A percentile compares a stretch with the other conserved stretches of the same genome.
These are phyloP conservation scores for Chrysopa pallens DNA, from an alignment of 1,140 invertebrate genomes.

Conservation along the genomic window DNA sequence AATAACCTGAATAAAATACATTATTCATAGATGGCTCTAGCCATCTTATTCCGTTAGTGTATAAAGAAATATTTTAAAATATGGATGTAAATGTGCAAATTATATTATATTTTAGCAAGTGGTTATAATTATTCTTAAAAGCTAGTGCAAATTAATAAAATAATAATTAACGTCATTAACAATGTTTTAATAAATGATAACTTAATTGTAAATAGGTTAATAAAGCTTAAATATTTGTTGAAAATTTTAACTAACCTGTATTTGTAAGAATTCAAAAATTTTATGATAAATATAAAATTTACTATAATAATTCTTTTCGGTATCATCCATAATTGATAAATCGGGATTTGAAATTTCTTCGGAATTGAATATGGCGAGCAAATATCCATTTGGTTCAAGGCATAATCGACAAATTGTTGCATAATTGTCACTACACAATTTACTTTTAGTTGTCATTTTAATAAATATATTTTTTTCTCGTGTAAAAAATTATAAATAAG, in stretches of 20 bases:
- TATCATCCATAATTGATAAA: no score
- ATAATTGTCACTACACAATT: slow-evolving; percentile 11
- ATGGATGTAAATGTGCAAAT: not conserved
- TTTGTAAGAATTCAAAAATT: slow-evolving; percentile 8
- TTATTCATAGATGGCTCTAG: no score
- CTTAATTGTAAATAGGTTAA: no score
- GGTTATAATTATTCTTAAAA: no score
- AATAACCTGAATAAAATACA: no score
- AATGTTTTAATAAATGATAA: slow-evolving; percentile 6
- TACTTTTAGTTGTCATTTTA: no score
- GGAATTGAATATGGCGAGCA: slow-evolving; percentile 32
- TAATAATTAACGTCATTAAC: slow-evolving; percentile 11
- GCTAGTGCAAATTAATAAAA: no score
- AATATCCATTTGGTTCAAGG: slow-evolving; percentile 30
- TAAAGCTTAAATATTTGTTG: no score
- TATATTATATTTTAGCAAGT: not conserved
- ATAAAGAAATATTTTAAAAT: slow-evolving; percentile 1
- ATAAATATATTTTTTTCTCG: no score
- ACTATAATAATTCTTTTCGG: slow-evolving; percentile 20
- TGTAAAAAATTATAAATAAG: no score
- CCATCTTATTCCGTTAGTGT: not conserved
- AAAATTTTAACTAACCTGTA: no score
- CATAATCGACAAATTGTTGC: slow-evolving; percentile 34
- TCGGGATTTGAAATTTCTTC: no score
- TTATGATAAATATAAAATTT: slow-evolving; percentile 16